phyloP scores from a whole-genome alignment of 2,113 vertebrate species.

The Egretta garzetta region DNA sequence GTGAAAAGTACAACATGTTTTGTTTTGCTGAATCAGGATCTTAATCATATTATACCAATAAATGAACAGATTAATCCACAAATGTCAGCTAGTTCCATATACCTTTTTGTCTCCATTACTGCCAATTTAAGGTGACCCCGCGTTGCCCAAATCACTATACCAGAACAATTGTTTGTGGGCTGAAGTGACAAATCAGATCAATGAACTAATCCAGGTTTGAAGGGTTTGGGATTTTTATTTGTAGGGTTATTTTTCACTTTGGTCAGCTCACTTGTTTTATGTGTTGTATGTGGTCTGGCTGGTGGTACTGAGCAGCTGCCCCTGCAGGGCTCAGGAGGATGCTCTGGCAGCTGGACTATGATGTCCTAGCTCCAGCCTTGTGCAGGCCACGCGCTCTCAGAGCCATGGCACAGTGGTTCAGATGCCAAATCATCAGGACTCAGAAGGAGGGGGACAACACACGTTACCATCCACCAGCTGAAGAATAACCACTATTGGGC shows the following conservation, averaged over 20 bases:
- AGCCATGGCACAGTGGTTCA: not conserved
- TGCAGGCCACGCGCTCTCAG: not conserved
- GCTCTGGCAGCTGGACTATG: not conserved
- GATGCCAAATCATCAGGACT: not conserved
- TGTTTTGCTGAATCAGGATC: not conserved
- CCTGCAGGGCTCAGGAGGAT: not conserved
- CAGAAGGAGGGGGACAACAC: accelerated
- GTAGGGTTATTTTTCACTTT: not conserved
- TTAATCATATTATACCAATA: not conserved
- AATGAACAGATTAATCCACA: not conserved
- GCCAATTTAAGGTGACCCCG: not conserved
- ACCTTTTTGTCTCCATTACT: not conserved
- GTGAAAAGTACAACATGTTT: not conserved
- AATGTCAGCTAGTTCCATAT: not conserved
- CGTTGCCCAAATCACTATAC: not conserved
- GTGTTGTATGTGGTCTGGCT: not conserved
- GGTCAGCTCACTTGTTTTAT: not conserved
- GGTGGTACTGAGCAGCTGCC: not conserved
- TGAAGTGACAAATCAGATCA: not conserved
- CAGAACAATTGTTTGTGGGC: not conserved
- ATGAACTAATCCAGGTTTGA: not conserved
- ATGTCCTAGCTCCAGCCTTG: not conserved
- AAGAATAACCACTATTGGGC: not conserved
- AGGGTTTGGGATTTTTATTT: not conserved
- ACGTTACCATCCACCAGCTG: not conserved